Conservation (phyloP, 2,113 vertebrate species). For the Protobothrops mucrosquamatus region DNA sequence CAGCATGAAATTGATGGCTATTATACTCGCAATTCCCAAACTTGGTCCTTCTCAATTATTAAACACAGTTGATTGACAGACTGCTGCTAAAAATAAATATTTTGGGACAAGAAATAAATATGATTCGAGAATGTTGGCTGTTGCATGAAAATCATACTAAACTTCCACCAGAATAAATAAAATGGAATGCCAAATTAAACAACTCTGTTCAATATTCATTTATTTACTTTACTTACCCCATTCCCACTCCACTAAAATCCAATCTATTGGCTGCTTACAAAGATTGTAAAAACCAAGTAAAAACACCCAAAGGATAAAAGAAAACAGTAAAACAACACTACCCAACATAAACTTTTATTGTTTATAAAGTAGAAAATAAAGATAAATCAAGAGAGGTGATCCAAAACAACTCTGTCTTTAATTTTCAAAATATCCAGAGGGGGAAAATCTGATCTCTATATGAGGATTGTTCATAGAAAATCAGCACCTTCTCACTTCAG, state of each 20-base stretch:
- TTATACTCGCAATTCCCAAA: conserved; percentile 34
- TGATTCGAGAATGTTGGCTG: conserved; percentile 54
- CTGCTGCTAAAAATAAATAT: conserved; percentile 72
- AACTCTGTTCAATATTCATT: conserved; percentile 32
- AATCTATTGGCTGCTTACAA: neutral
- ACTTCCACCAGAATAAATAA: conserved; percentile 55
- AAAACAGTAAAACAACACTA: neutral
- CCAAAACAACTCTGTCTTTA: neutral
- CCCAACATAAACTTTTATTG: neutral
- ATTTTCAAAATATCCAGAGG: neutral
- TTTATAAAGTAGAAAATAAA: neutral
- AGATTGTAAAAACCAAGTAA: neutral
- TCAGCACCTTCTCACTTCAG: neutral
- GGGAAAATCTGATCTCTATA: neutral
- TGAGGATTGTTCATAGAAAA: neutral
- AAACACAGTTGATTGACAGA: conserved; percentile 64
- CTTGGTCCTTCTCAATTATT: conserved; percentile 40
- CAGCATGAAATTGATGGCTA: conserved; percentile 22
- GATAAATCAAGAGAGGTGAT: neutral
- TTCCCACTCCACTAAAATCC: neutral
- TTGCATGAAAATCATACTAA: conserved; percentile 56
- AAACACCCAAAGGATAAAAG: neutral
- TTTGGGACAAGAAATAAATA: conserved; percentile 72
- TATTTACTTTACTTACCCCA: neutral
- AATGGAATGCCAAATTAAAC: conserved; percentile 61